phyloP scores from a whole-genome alignment of 2,888 invertebrate genomes.

The Apodemia mormo region DNA sequence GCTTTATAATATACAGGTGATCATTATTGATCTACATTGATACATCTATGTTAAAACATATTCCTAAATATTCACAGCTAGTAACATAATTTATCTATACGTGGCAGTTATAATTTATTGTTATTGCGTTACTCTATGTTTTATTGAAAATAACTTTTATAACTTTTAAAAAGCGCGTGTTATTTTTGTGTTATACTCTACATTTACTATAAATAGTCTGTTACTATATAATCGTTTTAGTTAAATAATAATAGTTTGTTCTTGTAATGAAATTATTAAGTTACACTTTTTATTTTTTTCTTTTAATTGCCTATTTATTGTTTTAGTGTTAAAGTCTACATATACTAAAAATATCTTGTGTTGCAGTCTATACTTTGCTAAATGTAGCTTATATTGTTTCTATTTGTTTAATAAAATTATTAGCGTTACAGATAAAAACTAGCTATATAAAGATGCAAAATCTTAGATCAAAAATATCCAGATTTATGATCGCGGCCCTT shows the following conservation, averaged over 20 bases:
- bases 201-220: background rate
- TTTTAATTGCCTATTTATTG: background rate
- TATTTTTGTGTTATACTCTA: constrained; percentile 1
- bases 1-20: background rate
- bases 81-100: constrained; percentile 6
- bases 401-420: no score
- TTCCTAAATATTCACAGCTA: background rate
- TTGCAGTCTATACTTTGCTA: background rate
- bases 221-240: background rate
- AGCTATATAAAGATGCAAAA: no score
- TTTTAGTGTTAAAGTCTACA: background rate
- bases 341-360: background rate
- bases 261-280: background rate
- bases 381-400: background rate
- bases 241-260: background rate
- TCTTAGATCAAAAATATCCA: no score
- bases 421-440: no score
- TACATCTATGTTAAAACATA: constrained; percentile 9
- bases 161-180: background rate
- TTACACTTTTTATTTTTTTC: background rate
- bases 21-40: background rate
- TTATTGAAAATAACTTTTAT: background rate
- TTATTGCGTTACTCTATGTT: constrained; percentile 9
- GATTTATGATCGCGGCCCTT: no score
- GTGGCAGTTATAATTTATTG: constrained; percentile 15